These are phyloP conservation scores for Scaptomyza caliginosa DNA, from an alignment of 2,888 invertebrate genomes.

Conservation along the genomic window DNA sequence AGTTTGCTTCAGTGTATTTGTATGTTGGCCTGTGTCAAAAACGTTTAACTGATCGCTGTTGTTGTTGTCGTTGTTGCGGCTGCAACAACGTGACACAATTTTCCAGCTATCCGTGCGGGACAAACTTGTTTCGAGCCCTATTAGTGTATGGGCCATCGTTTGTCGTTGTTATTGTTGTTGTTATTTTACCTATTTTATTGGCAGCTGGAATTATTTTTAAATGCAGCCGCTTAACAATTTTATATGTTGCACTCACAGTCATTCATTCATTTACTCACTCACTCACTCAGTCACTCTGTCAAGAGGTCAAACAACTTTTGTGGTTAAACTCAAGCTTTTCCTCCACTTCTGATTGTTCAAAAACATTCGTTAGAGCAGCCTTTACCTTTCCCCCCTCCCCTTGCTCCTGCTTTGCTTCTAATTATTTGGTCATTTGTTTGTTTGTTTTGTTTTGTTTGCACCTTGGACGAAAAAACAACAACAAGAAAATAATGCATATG, in stretches of 20 bases:
- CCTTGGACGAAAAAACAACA: conserved; percentile 16
- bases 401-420: conserved; percentile 19
- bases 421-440: conserved; percentile 67
- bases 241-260: conserved; percentile 54
- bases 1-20: neutral
- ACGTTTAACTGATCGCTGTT: conserved; percentile 32
- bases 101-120: conserved; percentile 64
- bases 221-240: conserved; percentile 78
- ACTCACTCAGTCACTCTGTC: conserved; percentile 58
- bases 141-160: conserved; percentile 44
- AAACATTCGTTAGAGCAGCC: conserved; percentile 36
- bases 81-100: conserved; percentile 74
- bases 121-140: conserved; percentile 70
- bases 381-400: neutral
- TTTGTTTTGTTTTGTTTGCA: conserved; percentile 53
- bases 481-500: conserved; percentile 38
- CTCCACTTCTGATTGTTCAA: conserved; percentile 28
- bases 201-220: conserved; percentile 76
- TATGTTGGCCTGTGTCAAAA: conserved; percentile 29
- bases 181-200: conserved; percentile 63
- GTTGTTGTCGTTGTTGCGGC: conserved; percentile 18
- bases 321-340: conserved; percentile 40
- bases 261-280: conserved; percentile 46
- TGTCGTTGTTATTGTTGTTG: conserved; percentile 33
- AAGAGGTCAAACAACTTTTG: conserved; percentile 76